A percentile compares a stretch with the other conserved stretches of the same genome.
Evolutionary conservation across 2,113 vertebrate genomes (phyloP).

Genomic region (Coregonus clupeaformis): DNA sequence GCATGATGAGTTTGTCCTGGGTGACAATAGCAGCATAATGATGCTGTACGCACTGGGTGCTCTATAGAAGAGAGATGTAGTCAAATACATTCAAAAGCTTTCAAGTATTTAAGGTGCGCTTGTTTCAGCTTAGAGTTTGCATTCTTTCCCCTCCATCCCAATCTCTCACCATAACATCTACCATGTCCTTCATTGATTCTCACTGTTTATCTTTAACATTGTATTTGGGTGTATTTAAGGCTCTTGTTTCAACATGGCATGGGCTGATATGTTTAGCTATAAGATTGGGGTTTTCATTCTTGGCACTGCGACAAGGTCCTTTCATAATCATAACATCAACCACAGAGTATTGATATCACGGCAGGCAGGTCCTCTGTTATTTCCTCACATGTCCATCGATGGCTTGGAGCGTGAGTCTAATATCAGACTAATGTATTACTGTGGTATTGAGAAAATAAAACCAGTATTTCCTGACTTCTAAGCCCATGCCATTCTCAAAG

Average conservation of each 20-base stretch:
- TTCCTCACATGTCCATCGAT: conserved; percentile 6
- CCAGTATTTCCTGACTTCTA: too few species aligned
- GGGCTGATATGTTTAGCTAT: conserved; percentile 63
- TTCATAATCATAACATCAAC: conserved; percentile 28
- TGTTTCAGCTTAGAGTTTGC: too few species aligned
- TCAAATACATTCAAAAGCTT: too few species aligned
- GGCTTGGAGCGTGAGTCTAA: conserved; percentile 17
- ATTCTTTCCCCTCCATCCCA: background rate
- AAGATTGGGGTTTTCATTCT: conserved; percentile 59
- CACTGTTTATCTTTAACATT: background rate
- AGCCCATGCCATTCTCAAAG: background rate
- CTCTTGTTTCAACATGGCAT: background rate
- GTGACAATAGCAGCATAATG: too few species aligned
- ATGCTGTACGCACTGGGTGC: too few species aligned
- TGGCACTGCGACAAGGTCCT: conserved; percentile 56
- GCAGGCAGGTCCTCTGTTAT: background rate
- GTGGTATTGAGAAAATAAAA: background rate
- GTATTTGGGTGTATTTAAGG: background rate
- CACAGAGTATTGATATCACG: background rate
- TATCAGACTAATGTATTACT: background rate
- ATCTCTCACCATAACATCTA: background rate
- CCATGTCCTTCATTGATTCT: background rate
- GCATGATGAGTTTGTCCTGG: too few species aligned
- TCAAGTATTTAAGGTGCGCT: too few species aligned
- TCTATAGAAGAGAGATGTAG: too few species aligned